Evolutionary conservation across 23 tunicate genomes (phyloP), one percentile per base, ranked within the genome.

Genomic region (Halocynthia roretzi): DNA sequence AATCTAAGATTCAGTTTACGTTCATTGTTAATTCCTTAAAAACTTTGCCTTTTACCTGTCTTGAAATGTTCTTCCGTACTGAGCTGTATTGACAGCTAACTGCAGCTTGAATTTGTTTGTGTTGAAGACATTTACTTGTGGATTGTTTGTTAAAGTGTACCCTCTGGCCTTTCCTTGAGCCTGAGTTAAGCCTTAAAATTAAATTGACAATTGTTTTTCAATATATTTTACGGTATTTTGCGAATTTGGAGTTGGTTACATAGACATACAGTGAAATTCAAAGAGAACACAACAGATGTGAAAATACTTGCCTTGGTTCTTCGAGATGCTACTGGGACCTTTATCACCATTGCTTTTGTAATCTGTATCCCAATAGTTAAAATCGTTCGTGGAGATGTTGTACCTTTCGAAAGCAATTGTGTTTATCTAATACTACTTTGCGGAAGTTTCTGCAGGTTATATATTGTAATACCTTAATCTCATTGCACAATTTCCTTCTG

Each of bases 301-400:
- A 31, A 31, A 0, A 40, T 65, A 15, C 18, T 65, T 6, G 31
- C 70, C 70, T 20, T 65, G 31, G 5, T 10, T 48, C 9, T 40
- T 20, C 22, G 22, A 5, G 9, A 65, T 65, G 19, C 70, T 65
- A 10, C 31, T 9, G 9, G 31, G 19, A 65, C 10, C 70, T 0
- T 5, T 5, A 11, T 74, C 4, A 0, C 19, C 78, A 54, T 74
- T 74, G n/a, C 56, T 19, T 8, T 53, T n/a, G 9, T 1, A 44
- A 18, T 53, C 56, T 12, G 98, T 92, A 56, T 79, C 83, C 77
- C 84, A 86, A 19, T 76, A 51, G 65, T 86, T 85, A 66, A 72
- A 94, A 53, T 94, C 99, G 14, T 85, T 83, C n/a, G 95, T 94
- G 8, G 99, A 76, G 15, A 94, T 94, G 81, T 94, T 94, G 87